phyloP scores from a whole-genome alignment of 2,797 vertebrate genomes.

The Spondyliosoma cantharus region DNA sequence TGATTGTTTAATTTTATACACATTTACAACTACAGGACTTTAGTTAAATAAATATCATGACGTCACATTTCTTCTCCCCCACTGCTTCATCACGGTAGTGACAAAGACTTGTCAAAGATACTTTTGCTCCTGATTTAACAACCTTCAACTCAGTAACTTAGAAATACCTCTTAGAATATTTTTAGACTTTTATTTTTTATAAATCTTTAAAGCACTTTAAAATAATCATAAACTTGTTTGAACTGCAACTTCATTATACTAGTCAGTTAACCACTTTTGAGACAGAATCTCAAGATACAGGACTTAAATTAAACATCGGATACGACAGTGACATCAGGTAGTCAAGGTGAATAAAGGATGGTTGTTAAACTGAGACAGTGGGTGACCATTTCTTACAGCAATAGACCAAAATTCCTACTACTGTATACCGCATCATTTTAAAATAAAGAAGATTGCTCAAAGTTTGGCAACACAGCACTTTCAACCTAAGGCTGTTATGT shows the following conservation, averaged over 20 bases:
- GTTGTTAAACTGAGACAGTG: constrained; percentile 14
- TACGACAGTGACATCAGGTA: constrained; percentile 20
- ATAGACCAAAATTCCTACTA: not conserved
- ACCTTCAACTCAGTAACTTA: constrained; percentile 35
- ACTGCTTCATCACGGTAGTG: constrained; percentile 20
- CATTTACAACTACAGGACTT: constrained; percentile 63
- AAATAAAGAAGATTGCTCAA: constrained; percentile 5
- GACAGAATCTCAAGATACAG: constrained; percentile 37
- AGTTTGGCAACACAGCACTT: constrained; percentile 26
- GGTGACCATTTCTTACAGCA: not conserved
- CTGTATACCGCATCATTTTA: not conserved
- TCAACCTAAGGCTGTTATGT: constrained; percentile 19
- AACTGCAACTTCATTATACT: constrained; percentile 20
- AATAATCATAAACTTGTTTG: constrained; percentile 10
- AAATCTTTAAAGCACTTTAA: constrained; percentile 32
- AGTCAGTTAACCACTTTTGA: constrained; percentile 5
- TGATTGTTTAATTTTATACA: constrained; percentile 73
- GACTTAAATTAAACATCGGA: not conserved
- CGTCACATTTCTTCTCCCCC: not conserved
- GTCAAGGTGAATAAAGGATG: not conserved
- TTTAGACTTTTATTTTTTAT: constrained; percentile 30
- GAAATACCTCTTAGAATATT: constrained; percentile 30
- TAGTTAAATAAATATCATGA: constrained; percentile 66
- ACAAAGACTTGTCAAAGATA: constrained; percentile 22
- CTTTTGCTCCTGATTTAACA: constrained; percentile 14